phyloP scores from a whole-genome alignment of 2,888 invertebrate genomes.

The Abscondita cerata region DNA sequence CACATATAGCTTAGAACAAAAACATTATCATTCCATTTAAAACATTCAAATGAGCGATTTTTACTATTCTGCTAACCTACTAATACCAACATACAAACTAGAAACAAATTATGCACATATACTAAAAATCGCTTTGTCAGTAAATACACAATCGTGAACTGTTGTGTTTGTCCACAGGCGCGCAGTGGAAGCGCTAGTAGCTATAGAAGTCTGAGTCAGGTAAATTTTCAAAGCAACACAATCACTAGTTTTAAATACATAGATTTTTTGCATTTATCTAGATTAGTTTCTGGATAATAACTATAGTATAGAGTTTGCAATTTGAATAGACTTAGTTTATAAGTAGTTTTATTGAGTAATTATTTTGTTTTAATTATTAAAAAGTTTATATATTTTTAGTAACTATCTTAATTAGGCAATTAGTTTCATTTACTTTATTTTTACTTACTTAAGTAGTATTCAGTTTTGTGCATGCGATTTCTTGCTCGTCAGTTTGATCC shows the following conservation, averaged over 20 bases:
- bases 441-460: background rate
- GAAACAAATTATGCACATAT: background rate
- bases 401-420: too few species aligned
- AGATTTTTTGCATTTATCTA: conserved; percentile 32
- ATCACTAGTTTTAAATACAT: conserved; percentile 27
- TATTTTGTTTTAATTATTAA: too few species aligned
- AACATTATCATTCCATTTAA: background rate
- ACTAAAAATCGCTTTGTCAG: conserved; percentile 23
- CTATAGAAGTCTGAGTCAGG: conserved; percentile 90
- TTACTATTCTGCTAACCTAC: conserved; percentile 10
- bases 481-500: background rate
- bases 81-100: background rate
- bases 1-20: too few species aligned
- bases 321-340: conserved; percentile 32
- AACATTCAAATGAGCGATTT: conserved; percentile 13
- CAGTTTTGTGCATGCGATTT: background rate
- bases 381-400: too few species aligned
- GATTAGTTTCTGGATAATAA: conserved; percentile 25
- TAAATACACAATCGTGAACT: conserved; percentile 26
- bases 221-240: conserved; percentile 57
- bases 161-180: conserved; percentile 69
- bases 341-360: too few species aligned
- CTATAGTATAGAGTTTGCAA: conserved; percentile 31
- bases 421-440: too few species aligned
- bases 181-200: conserved; percentile 89